Conservation (phyloP, 2,797 vertebrate species). For the Lepus oiostolus region DNA sequence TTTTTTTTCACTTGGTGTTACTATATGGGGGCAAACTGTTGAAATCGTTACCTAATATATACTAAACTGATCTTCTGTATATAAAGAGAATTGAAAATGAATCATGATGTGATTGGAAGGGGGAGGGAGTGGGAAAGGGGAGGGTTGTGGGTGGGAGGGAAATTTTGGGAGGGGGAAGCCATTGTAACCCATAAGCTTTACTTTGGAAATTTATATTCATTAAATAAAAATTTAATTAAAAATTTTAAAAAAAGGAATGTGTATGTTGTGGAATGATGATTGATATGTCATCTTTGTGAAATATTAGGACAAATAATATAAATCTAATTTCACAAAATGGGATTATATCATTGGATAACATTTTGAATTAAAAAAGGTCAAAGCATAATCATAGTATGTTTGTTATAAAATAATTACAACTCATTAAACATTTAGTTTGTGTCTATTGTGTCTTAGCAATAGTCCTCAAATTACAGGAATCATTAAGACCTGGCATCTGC, state of each 20-base stretch:
- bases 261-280: neutral
- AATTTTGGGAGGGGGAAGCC: too few relatives aligned
- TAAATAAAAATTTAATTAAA: too few relatives aligned
- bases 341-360: neutral
- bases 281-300: neutral
- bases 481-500: neutral
- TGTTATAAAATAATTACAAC: neutral
- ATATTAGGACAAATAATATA: neutral
- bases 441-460: neutral
- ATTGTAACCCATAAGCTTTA: too few relatives aligned
- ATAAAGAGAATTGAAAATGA: too few relatives aligned
- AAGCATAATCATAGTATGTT: neutral
- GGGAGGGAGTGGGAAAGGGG: too few relatives aligned
- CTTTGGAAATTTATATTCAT: too few relatives aligned
- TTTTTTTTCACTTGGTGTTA: too few relatives aligned
- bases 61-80: too few relatives aligned
- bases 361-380: neutral
- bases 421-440: neutral
- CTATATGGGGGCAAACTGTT: too few relatives aligned
- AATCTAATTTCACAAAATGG: neutral
- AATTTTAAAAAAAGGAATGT: neutral
- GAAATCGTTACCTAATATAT: too few relatives aligned
- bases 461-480: neutral
- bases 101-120: too few relatives aligned
- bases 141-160: too few relatives aligned